Conservation (phyloP, 2,113 vertebrate species). For the Gymnorhina tibicen region DNA sequence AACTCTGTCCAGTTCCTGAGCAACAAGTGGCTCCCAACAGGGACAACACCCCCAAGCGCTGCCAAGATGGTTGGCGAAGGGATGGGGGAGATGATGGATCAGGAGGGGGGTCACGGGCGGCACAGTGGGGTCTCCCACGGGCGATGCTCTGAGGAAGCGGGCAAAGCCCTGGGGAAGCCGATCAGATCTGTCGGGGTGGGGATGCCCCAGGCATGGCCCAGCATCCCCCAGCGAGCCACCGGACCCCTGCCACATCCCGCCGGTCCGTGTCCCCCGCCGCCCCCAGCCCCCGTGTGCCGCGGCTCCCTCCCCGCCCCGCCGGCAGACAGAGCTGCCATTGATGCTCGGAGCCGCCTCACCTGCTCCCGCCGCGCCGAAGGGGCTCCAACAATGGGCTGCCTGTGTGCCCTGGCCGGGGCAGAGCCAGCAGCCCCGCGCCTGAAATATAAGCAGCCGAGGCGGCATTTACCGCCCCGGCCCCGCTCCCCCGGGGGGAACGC, state of each 20-base stretch:
- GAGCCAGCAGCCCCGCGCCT: slow-evolving; percentile 24
- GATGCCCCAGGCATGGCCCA: accelerated
- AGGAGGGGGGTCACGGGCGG: neutral
- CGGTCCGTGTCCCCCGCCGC: accelerated
- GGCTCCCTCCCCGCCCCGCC: neutral
- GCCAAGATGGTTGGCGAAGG: neutral
- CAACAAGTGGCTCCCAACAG: accelerated
- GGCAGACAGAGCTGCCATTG: slow-evolving; percentile 40
- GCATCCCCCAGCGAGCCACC: neutral
- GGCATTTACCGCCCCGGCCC: neutral
- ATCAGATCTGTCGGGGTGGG: accelerated
- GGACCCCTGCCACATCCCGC: neutral
- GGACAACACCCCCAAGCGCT: neutral
- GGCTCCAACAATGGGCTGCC: slow-evolving; percentile 36
- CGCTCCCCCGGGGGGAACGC: neutral
- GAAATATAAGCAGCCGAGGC: slow-evolving; percentile 53
- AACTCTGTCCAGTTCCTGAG: neutral
- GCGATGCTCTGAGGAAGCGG: accelerated
- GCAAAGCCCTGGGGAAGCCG: neutral
- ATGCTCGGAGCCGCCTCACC: slow-evolving; percentile 21
- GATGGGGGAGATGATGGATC: neutral
- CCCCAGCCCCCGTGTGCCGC: neutral
- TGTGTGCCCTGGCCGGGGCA: slow-evolving; percentile 47
- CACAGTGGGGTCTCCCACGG: accelerated
- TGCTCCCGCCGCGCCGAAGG: slow-evolving; percentile 15